These are phyloP conservation scores for Petromus typicus DNA, from an alignment of 2,113 vertebrate genomes.

Conservation along the genomic window DNA sequence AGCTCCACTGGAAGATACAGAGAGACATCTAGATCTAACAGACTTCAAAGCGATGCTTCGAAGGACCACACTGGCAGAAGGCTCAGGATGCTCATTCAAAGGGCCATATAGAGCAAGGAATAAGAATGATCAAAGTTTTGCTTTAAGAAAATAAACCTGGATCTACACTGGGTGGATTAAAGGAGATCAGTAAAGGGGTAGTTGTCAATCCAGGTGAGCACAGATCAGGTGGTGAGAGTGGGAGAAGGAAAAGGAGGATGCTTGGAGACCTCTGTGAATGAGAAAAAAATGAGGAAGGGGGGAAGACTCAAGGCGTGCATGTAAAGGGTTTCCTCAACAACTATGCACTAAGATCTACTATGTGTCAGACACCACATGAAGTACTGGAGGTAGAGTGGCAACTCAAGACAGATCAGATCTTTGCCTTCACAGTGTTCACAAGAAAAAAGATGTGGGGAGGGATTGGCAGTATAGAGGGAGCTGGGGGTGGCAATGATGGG, in stretches of 20 bases:
- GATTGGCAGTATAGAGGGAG: neutral
- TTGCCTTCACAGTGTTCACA: neutral
- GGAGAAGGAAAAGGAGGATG: neutral
- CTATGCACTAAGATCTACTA: neutral
- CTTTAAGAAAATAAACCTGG: neutral
- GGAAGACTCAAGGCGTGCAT: neutral
- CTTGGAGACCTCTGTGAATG: neutral
- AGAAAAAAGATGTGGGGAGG: neutral
- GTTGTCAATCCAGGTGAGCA: neutral
- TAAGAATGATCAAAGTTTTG: neutral
- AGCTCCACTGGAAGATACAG: neutral
- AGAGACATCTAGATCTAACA: neutral
- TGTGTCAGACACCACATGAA: conserved; percentile 8
- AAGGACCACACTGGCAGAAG: neutral
- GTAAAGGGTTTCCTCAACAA: conserved; percentile 2
- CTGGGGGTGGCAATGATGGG: neutral
- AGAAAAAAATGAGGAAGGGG: neutral
- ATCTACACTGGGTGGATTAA: neutral
- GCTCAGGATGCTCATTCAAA: neutral
- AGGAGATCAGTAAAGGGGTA: neutral
- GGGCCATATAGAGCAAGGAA: neutral
- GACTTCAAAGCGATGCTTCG: neutral
- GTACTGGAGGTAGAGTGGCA: neutral
- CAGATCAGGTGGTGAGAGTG: neutral
- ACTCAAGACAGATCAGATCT: neutral